Evolutionary conservation across 2,797 vertebrate species (phyloP), one percentile per base, ranked within the genome.

Genomic region (Ctenosaura bakeri): DNA sequence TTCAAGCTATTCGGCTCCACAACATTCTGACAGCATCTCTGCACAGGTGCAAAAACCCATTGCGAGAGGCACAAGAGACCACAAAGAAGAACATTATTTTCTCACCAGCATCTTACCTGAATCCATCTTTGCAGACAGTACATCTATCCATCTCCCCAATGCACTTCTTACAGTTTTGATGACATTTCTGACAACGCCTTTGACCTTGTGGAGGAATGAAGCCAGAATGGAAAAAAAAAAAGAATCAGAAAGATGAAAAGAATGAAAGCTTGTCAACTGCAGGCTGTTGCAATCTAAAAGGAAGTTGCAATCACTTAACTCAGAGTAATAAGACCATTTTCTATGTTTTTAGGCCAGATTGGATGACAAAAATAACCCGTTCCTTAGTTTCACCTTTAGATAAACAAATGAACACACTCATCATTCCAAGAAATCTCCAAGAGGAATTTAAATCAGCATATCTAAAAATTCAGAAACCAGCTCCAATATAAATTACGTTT

Each of bases 161-260:
- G 32, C 98, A 99, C 89, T 96, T 98, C 94, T 96, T 96, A 95
- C 98, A 99, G 95, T 97, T 98, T 59, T 97, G 97, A 91, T 98
- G 97, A 93, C 98, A 99, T 94, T 96, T 98, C 90, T 98, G 95
- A 94, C 98, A 99, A 89, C 90, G 96, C 92, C 97, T 98, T 96
- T 98, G 98, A 96, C 94, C 98, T 99, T 96, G 42, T 6, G 12
- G 32, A 22, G 46, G 50, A 52, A 79, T 50, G 10, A 32, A 69
- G 22, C 0, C 22, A 32, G 86, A 90, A 85, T 91, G 85, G 88
- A 90, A 32, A 50, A 46, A 90, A 32, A 50, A 46, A 0, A 3
- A 64, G 74, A 13, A 88, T 89, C 94, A 93, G 38, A 88, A 92
- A 79, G 91, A 0, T 79, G 56, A 54, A 16, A 94, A 81, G 79